phyloP scores from a whole-genome alignment of 2,797 vertebrate genomes.

The Tragelaphus oryx region DNA sequence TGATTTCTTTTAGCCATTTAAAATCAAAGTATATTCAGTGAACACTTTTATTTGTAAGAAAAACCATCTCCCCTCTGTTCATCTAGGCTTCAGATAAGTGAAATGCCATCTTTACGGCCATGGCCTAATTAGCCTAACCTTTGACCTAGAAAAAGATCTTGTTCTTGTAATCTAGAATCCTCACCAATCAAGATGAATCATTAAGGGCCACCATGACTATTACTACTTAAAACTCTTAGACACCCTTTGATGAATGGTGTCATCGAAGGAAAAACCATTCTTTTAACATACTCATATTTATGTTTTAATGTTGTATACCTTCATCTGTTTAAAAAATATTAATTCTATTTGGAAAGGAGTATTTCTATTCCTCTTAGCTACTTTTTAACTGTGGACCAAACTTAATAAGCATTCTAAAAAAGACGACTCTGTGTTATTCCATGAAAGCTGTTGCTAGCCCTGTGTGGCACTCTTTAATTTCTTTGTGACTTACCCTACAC shows the following conservation, averaged over 20 bases:
- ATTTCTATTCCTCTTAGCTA: not conserved
- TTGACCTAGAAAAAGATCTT: not conserved
- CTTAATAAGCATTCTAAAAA: slow-evolving; percentile 49
- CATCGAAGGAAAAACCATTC: not conserved
- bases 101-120: not conserved
- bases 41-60: slow-evolving; percentile 35
- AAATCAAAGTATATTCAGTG: slow-evolving; percentile 40
- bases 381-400: slow-evolving; percentile 18
- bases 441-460: slow-evolving; percentile 53
- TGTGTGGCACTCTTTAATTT: slow-evolving; percentile 67
- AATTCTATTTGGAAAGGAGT: slow-evolving; percentile 50
- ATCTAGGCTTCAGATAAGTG: not conserved
- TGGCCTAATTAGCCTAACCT: not conserved
- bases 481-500: slow-evolving; percentile 69
- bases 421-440: slow-evolving; percentile 20
- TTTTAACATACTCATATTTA: not conserved
- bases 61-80: not conserved
- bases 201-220: not conserved
- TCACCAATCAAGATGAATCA: slow-evolving; percentile 6
- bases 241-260: not conserved
- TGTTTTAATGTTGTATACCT: slow-evolving; percentile 2
- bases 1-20: slow-evolving; percentile 23
- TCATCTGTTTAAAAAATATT: slow-evolving; percentile 31
- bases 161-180: not conserved
- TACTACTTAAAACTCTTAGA: not conserved